Percentiles rank a stretch among this genome's conserved stretches.
Conservation (phyloP, 2,888 invertebrate genomes). For the Stenodera caucasica region DNA sequence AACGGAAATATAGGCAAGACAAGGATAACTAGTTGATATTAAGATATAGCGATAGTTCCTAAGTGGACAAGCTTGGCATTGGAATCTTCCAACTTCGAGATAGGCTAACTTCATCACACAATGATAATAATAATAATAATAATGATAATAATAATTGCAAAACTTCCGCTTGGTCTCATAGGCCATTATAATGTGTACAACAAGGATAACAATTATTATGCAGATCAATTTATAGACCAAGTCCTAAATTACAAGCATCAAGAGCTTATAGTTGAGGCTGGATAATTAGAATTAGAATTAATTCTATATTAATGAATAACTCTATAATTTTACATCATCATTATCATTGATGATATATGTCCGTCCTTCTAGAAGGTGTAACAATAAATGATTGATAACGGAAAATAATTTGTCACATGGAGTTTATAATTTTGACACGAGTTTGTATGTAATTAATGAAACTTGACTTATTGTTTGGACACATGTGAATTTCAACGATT, state of each 20-base stretch:
- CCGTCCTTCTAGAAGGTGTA: no score
- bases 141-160: no score
- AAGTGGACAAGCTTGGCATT: background rate
- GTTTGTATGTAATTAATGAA: background rate
- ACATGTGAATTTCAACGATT: no score
- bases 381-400: no score
- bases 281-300: conserved; percentile 26
- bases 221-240: conserved; percentile 30
- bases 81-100: conserved; percentile 7
- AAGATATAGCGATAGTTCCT: conserved; percentile 1
- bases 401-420: background rate
- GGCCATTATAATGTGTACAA: conserved; percentile 20
- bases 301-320: conserved; percentile 13
- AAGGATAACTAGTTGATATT: background rate
- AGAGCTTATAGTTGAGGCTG: conserved; percentile 22
- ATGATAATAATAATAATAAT: background rate
- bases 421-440: background rate
- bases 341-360: no score
- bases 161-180: no score
- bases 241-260: conserved; percentile 27
- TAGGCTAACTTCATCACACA: conserved; percentile 8
- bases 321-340: background rate
- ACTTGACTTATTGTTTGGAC: background rate
- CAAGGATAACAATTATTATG: conserved; percentile 31
- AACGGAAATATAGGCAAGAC: background rate